Percentiles rank a stretch among this genome's conserved stretches.
phyloP scores from a whole-genome alignment of 2,113 vertebrate genomes.

The Rallus limicola region DNA sequence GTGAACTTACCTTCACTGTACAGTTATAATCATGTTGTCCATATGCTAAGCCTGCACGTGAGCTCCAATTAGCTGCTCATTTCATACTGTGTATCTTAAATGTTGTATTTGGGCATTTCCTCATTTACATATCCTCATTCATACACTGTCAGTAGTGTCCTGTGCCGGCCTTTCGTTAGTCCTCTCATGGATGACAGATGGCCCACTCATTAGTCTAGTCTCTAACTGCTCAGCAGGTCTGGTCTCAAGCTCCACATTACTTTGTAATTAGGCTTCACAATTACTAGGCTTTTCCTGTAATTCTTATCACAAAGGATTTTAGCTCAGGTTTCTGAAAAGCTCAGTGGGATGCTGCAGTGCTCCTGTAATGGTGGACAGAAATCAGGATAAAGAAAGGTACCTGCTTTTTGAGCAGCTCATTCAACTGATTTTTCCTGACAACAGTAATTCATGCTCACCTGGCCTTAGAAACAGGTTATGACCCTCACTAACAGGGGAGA shows the following conservation, averaged over 20 bases:
- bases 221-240: slow-evolving; percentile 10
- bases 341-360: fast-evolving
- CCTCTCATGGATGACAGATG: not conserved
- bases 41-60: not conserved
- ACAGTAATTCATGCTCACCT: not conserved
- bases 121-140: not conserved
- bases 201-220: not conserved
- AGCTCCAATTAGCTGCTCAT: not conserved
- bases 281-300: not conserved
- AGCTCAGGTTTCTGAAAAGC: not conserved
- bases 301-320: not conserved
- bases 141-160: not conserved
- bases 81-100: not conserved
- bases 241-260: not conserved
- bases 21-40: not conserved
- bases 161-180: not conserved
- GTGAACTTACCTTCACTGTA: not conserved
- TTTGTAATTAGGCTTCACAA: slow-evolving; percentile 4
- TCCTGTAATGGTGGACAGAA: not conserved
- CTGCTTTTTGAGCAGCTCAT: not conserved
- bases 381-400: not conserved
- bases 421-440: not conserved
- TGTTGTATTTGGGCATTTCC: not conserved
- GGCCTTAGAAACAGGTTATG: not conserved
- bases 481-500: no score